Percentiles rank a stretch among this genome's conserved stretches.
These are phyloP conservation scores for Xiphophorus maculatus DNA, from an alignment of 2,113 vertebrate species.

Conservation along the genomic window DNA sequence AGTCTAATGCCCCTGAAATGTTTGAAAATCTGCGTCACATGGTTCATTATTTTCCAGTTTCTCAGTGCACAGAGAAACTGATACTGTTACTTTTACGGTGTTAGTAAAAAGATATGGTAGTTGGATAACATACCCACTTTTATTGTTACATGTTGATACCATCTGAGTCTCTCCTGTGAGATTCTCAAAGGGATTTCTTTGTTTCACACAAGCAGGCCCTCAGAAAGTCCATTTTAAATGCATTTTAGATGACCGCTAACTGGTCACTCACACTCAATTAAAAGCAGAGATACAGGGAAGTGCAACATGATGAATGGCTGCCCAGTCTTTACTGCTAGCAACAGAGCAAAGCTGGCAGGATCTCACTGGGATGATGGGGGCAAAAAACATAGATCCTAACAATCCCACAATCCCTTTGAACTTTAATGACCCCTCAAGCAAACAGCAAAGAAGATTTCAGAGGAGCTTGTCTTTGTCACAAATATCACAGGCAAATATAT, in stretches of 20 bases:
- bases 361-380: slow-evolving; percentile 6
- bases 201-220: slow-evolving; percentile 33
- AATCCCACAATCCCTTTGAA: slow-evolving; percentile 31
- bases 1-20: neutral
- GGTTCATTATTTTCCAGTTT: neutral
- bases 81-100: too few species aligned
- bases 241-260: slow-evolving; percentile 53
- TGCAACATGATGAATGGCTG: slow-evolving; percentile 51
- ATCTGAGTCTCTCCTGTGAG: slow-evolving; percentile 4
- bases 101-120: neutral
- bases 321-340: slow-evolving; percentile 28
- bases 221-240: slow-evolving; percentile 32
- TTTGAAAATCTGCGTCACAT: neutral
- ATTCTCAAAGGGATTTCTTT: neutral
- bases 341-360: slow-evolving; percentile 27
- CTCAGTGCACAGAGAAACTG: neutral
- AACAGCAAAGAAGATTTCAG: slow-evolving; percentile 20
- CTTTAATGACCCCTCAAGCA: slow-evolving; percentile 32
- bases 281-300: slow-evolving; percentile 57
- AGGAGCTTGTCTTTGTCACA: slow-evolving; percentile 19
- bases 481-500: slow-evolving; percentile 16
- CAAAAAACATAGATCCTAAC: slow-evolving; percentile 26
- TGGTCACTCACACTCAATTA: slow-evolving; percentile 65
- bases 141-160: slow-evolving; percentile 2
- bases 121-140: neutral